These are phyloP conservation scores for Polyploca ridens DNA, from an alignment of 2,888 invertebrate genomes.

Conservation along the genomic window DNA sequence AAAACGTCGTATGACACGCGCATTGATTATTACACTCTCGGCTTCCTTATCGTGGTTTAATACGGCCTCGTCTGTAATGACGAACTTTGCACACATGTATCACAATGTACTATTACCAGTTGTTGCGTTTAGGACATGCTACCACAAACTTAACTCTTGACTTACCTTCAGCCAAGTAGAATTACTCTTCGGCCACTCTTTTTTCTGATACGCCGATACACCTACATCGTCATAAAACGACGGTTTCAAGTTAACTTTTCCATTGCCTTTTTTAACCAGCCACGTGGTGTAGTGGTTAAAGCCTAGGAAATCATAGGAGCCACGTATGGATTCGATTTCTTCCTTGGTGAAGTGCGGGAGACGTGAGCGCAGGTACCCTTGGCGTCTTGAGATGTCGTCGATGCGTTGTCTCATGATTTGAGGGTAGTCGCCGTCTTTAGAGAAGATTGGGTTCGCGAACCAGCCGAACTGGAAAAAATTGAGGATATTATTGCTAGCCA, in stretches of 20 bases:
- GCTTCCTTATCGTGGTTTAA: too few species aligned
- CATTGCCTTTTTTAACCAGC: constrained; percentile 60
- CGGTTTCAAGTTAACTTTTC: constrained; percentile 49
- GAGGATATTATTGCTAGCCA: not conserved
- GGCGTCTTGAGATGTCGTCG: constrained; percentile 81
- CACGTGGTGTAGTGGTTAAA: constrained; percentile 89
- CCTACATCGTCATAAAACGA: constrained; percentile 72
- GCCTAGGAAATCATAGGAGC: constrained; percentile 89
- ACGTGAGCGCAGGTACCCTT: constrained; percentile 85
- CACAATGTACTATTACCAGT: too few species aligned
- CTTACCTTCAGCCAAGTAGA: constrained; percentile 81
- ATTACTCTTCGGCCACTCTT: constrained; percentile 77
- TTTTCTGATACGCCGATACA: constrained; percentile 60
- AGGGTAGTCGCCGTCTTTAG: constrained; percentile 87
- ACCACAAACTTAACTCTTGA: constrained; percentile 6
- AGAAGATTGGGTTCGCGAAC: constrained; percentile 88
- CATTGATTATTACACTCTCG: too few species aligned
- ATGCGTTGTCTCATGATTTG: constrained; percentile 85
- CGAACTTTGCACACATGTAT: too few species aligned
- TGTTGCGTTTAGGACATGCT: too few species aligned
- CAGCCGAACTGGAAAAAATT: constrained; percentile 83
- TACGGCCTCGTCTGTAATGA: too few species aligned
- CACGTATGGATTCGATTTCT: constrained; percentile 85
- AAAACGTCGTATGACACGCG: too few species aligned
- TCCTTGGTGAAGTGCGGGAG: constrained; percentile 85